These are phyloP conservation scores for Condylostylus longicornis DNA, from an alignment of 1,140 invertebrate species.

Conservation along the genomic window DNA sequence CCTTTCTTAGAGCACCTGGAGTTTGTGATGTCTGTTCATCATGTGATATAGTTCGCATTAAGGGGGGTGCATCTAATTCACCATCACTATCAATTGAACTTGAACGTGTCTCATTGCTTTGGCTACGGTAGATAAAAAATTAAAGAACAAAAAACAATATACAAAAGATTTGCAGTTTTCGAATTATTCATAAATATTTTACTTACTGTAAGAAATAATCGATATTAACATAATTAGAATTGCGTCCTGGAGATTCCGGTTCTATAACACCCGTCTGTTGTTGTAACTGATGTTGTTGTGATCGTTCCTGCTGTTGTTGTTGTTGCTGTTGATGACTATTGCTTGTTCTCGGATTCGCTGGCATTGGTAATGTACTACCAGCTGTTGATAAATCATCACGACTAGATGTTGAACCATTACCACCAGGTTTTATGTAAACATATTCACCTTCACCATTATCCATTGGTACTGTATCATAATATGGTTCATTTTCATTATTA, in stretches of 20 bases:
- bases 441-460: conserved; percentile 63
- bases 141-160: not conserved
- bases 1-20: conserved; percentile 27
- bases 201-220: conserved; percentile 74
- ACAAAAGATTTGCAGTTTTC: not conserved
- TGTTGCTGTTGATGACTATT: not conserved
- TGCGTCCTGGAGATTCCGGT: conserved; percentile 56
- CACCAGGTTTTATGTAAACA: conserved; percentile 54
- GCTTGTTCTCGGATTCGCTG: not conserved
- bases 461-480: conserved; percentile 66
- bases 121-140: conserved; percentile 14
- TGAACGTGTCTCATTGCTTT: conserved; percentile 31
- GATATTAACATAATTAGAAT: conserved; percentile 79
- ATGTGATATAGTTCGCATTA: conserved; percentile 26
- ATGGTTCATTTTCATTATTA: conserved; percentile 46
- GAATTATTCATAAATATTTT: not conserved
- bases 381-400: conserved; percentile 44
- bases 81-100: conserved; percentile 34
- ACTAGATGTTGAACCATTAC: conserved; percentile 39
- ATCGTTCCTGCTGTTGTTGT: not conserved
- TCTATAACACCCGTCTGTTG: conserved; percentile 34
- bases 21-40: conserved; percentile 27
- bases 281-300: conserved; percentile 14
- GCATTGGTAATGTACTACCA: conserved; percentile 40
- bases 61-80: conserved; percentile 27